Conservation (phyloP, 2,888 invertebrate genomes). For the Heliconius aoede region DNA sequence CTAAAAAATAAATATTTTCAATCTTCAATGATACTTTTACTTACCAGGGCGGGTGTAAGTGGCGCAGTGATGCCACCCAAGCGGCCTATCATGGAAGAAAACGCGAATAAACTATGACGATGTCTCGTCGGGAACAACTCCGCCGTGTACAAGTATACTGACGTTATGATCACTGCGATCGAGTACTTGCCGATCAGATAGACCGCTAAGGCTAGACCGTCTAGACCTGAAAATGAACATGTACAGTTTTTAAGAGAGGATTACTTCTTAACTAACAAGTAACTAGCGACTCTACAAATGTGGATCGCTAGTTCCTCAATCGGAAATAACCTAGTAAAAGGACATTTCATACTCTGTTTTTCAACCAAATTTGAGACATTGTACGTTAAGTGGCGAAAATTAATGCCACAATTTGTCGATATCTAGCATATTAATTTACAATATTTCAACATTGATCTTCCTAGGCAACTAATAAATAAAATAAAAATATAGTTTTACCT, state of each 20-base stretch:
- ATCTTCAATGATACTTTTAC: constrained; percentile 37
- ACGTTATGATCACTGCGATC: constrained; percentile 82
- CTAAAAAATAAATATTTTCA: background rate
- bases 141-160: constrained; percentile 84
- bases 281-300: no score
- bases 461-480: background rate
- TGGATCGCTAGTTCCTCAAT: no score
- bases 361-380: background rate
- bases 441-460: background rate
- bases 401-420: background rate
- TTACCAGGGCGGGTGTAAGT: constrained; percentile 83
- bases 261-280: no score
- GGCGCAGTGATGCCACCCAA: constrained; percentile 86
- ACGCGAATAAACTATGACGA: constrained; percentile 83
- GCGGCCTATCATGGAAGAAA: constrained; percentile 86
- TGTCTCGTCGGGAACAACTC: constrained; percentile 86
- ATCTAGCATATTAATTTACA: background rate
- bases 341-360: background rate
- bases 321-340: background rate
- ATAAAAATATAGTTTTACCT: constrained; percentile 47
- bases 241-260: no score
- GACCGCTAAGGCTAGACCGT: constrained; percentile 23
- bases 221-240: constrained; percentile 31
- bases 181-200: constrained; percentile 68
- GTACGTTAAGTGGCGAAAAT: background rate